Conservation (phyloP, 2,888 invertebrate genomes). For the Lamellibrachia columna region DNA sequence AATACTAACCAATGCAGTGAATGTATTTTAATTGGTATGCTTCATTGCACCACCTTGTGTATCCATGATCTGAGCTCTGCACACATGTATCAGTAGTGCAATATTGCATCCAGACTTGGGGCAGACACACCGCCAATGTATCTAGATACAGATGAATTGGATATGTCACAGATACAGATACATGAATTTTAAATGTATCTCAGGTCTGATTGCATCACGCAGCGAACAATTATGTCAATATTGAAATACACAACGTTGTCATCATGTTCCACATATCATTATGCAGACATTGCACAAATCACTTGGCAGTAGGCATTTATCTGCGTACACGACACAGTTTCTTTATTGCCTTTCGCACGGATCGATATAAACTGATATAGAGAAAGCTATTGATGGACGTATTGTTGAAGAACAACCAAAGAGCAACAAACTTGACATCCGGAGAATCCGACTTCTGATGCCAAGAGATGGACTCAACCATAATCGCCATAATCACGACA, state of each 20-base stretch:
- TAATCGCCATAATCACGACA: not conserved
- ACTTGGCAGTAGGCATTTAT: not conserved
- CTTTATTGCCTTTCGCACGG: not conserved
- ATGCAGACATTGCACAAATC: not conserved
- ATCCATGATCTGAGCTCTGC: no score
- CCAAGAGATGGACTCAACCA: not conserved
- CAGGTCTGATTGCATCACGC: no score
- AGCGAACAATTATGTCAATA: not conserved
- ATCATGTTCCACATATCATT: not conserved
- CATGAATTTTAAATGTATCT: no score
- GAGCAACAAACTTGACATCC: not conserved
- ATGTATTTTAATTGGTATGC: no score
- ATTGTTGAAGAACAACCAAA: not conserved
- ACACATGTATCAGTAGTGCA: no score
- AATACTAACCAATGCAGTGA: no score
- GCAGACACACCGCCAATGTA: no score
- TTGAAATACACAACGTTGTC: not conserved
- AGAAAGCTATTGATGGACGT: not conserved
- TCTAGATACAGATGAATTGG: no score
- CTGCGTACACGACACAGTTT: not conserved
- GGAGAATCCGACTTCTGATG: not conserved
- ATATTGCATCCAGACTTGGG: no score
- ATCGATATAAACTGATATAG: not conserved
- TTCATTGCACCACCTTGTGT: no score
- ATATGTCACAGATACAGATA: no score